Evolutionary conservation across 1,140 invertebrate species (phyloP).

Genomic region (Drosophila truncata): DNA sequence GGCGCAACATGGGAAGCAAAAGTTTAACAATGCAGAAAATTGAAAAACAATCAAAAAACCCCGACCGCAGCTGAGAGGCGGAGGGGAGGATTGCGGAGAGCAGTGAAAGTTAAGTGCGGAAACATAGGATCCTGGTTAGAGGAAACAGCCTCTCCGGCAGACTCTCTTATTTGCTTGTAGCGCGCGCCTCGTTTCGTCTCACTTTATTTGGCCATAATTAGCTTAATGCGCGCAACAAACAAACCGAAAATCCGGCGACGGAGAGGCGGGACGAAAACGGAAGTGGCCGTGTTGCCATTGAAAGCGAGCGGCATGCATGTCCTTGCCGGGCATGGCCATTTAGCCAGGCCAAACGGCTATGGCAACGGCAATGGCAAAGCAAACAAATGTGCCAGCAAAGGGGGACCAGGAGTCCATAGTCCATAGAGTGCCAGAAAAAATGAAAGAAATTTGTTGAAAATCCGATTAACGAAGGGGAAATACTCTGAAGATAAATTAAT

Average conservation of each 20-base stretch:
- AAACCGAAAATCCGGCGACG: constrained; percentile 48
- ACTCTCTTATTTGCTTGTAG: constrained; percentile 54
- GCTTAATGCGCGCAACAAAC: constrained; percentile 81
- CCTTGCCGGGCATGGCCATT: constrained; percentile 62
- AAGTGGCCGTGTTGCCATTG: constrained; percentile 21
- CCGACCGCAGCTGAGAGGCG: constrained; percentile 44
- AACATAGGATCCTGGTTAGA: not conserved
- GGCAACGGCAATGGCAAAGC: constrained; percentile 51
- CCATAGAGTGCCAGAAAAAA: constrained; percentile 49
- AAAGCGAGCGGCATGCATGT: constrained; percentile 52
- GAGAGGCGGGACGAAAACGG: constrained; percentile 6
- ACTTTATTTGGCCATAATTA: constrained; percentile 83
- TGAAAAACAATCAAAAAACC: constrained; percentile 80
- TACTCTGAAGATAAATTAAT: constrained; percentile 12
- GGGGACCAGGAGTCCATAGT: constrained; percentile 29
- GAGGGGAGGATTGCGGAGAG: constrained; percentile 1
- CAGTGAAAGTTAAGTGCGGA: constrained; percentile 69
- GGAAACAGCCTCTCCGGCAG: constrained; percentile 5
- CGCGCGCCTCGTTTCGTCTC: constrained; percentile 70
- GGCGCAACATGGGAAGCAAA: constrained; percentile 54
- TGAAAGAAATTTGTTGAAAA: not conserved
- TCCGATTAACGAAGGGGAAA: not conserved
- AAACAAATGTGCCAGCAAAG: constrained; percentile 65
- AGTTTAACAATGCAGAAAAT: constrained; percentile 85
- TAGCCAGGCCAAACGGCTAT: constrained; percentile 53